Evolutionary conservation across 2,888 invertebrate species (phyloP).

Genomic region (Oxycera nigricornis): DNA sequence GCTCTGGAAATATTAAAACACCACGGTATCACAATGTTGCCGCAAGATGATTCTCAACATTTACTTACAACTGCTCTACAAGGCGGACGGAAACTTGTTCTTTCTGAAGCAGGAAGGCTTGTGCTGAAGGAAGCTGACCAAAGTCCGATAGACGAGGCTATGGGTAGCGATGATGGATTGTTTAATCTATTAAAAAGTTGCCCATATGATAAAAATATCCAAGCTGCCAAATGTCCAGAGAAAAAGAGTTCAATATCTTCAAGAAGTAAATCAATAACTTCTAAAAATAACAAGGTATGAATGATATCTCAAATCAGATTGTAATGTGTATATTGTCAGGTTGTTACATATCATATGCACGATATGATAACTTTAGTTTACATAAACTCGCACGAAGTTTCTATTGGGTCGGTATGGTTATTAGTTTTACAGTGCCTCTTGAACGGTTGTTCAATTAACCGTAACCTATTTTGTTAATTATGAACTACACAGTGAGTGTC

Average conservation of each 20-base stretch:
- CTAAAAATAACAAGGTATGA: neutral
- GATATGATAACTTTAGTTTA: neutral
- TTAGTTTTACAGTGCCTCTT: too few species aligned
- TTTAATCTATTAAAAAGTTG: too few species aligned
- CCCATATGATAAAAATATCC: neutral
- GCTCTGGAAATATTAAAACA: slow-evolving; percentile 75
- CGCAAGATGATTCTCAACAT: slow-evolving; percentile 74
- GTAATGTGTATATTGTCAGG: neutral
- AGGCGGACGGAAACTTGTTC: slow-evolving; percentile 83
- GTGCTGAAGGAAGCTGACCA: slow-evolving; percentile 72
- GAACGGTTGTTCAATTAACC: too few species aligned
- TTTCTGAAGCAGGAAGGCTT: slow-evolving; percentile 83
- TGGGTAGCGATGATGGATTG: neutral
- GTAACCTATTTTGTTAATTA: too few species aligned
- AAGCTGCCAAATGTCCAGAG: neutral
- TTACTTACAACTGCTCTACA: slow-evolving; percentile 82
- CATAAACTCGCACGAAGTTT: too few species aligned
- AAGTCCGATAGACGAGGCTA: too few species aligned
- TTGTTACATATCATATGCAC: neutral
- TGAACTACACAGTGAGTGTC: too few species aligned
- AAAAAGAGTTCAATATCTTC: neutral
- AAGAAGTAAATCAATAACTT: neutral
- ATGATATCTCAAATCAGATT: neutral
- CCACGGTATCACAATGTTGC: slow-evolving; percentile 87
- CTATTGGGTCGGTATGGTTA: too few species aligned